These are phyloP conservation scores for Gymnothorax javanicus DNA, from an alignment of 2,797 vertebrate species.

Conservation along the genomic window DNA sequence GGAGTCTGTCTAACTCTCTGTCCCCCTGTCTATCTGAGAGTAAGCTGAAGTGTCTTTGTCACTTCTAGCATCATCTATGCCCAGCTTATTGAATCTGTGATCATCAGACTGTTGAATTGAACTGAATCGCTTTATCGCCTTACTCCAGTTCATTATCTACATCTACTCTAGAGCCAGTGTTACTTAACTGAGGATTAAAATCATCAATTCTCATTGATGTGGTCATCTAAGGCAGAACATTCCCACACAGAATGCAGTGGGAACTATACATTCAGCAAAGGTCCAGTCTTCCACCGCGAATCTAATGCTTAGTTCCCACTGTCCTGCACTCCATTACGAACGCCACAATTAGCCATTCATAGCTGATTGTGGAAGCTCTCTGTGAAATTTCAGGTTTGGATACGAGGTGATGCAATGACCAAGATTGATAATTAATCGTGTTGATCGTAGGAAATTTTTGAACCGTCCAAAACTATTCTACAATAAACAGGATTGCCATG, in stretches of 20 bases:
- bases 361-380: too few species aligned
- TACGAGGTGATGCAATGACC: too few species aligned
- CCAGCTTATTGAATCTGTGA: neutral
- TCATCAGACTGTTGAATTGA: neutral
- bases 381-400: too few species aligned
- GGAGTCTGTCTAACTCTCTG: too few species aligned
- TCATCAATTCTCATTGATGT: neutral
- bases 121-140: neutral
- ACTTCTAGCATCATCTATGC: neutral
- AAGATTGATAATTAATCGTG: too few species aligned
- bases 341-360: too few species aligned
- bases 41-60: neutral
- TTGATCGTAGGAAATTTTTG: too few species aligned
- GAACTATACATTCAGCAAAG: neutral
- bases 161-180: neutral
- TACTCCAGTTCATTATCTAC: neutral
- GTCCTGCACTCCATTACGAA: too few species aligned
- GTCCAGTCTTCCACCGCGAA: neutral
- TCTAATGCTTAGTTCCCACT: too few species aligned
- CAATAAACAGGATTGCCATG: too few species aligned
- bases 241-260: neutral
- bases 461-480: too few species aligned
- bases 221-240: neutral
- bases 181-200: neutral
- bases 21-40: too few species aligned